Evolutionary conservation across 2,888 invertebrate genomes (phyloP), one percentile per base, ranked within the genome.

Genomic region (Tenthredo notha): DNA sequence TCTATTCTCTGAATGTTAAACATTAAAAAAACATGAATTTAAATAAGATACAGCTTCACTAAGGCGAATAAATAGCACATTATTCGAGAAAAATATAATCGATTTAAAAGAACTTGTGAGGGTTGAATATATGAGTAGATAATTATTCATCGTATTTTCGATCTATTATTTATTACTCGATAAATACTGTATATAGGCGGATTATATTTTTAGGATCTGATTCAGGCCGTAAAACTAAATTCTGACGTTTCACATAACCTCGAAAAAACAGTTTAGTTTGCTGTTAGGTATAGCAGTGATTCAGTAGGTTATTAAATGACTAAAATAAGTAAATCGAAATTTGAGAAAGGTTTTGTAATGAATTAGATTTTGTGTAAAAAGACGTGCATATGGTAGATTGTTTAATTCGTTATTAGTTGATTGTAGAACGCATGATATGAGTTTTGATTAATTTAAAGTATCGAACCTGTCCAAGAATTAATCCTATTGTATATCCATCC

Each of bases 391-490:
- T 70, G 50, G 86, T 83, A 67, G 84, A 84, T 74, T 50, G 58
- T 87, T 85, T 87, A 89, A 90, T 89, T 89, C 89, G 88, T 86
- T 86, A 84, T 25, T 40, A 72, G 82, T 84, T 50, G 77, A 90
- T 54, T 85, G 78, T 84, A 0, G 61, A 47, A 86, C 84, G 85
- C 33, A 85, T 37, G 72, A 21, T 82, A 86, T 61, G 85, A 86
- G 29, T 40, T 61, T 21, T 15, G 80, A 58, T 40, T 7, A 58
- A 54, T 50, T 77, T n/a, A 37, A 86, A 87, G 86, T 84, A 84
- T 87, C 90, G 92, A 94, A 97, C 97, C 95, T 98, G 97, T 87
- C 97, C 97, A 88, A 97, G 94, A 91, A 97, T 96, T 90, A 98
- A 94, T 87, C 97, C 97, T 86, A 96, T 95, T 65, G 95, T 95